phyloP scores from a whole-genome alignment of 2,797 vertebrate genomes.

The Phrynocephalus guinanensis region DNA sequence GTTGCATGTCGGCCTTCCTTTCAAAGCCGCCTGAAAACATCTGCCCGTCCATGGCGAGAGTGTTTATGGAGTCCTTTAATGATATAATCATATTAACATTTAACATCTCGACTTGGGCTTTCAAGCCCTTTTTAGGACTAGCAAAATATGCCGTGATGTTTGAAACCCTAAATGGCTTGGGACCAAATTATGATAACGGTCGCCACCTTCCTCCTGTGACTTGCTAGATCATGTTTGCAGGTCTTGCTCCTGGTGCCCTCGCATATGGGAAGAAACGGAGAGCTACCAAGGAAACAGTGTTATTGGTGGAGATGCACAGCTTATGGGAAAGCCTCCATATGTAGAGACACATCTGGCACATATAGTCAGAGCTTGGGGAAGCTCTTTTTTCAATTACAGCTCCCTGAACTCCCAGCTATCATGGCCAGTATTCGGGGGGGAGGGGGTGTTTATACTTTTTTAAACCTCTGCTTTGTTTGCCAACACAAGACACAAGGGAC shows the following conservation, averaged over 20 bases:
- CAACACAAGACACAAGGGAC: too few species aligned
- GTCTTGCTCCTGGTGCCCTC: not conserved
- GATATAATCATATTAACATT: not conserved
- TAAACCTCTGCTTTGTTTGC: too few species aligned
- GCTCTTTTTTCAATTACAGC: too few species aligned
- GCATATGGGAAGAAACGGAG: not conserved
- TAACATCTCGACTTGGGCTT: not conserved
- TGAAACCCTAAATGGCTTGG: not conserved
- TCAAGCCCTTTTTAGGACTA: not conserved
- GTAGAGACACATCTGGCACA: not conserved
- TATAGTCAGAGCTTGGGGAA: not conserved
- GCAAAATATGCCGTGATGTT: not conserved
- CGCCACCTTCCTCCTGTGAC: not conserved
- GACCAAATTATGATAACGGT: not conserved
- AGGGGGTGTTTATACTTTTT: too few species aligned
- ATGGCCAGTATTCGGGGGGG: too few species aligned
- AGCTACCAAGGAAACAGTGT: not conserved
- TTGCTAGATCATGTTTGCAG: not conserved
- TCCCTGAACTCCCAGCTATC: too few species aligned
- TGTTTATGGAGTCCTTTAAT: not conserved
- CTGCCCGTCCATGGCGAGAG: not conserved
- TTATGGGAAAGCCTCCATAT: not conserved
- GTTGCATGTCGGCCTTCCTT: not conserved
- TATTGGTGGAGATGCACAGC: not conserved
- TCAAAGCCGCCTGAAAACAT: not conserved